These are phyloP conservation scores for Brachyhypopomus gauderio DNA, from an alignment of 2,113 vertebrate species.

Conservation along the genomic window DNA sequence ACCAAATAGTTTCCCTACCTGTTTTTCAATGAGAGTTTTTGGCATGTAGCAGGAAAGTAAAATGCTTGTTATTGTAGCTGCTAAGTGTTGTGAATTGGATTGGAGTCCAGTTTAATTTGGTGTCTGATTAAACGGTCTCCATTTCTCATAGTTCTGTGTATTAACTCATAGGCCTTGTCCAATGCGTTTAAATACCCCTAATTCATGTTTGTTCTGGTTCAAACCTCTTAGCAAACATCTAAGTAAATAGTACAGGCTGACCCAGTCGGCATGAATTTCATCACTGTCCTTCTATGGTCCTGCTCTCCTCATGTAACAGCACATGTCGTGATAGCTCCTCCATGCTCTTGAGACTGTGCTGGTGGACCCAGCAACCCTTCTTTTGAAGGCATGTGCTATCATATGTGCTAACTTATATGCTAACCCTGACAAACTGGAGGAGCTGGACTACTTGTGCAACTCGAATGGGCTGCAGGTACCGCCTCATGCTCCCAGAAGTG, in stretches of 20 bases:
- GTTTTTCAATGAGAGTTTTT: slow-evolving; percentile 64
- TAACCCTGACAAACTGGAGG: background rate
- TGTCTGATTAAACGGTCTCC: background rate
- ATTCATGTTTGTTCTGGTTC: too few relatives aligned
- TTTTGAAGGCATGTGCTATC: too few relatives aligned
- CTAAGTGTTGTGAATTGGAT: background rate
- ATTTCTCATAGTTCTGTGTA: too few relatives aligned
- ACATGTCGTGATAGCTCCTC: background rate
- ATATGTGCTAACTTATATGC: background rate
- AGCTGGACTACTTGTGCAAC: background rate
- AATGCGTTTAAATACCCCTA: too few relatives aligned
- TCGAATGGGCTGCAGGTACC: background rate
- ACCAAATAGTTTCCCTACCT: slow-evolving; percentile 15
- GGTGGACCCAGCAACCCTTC: slow-evolving; percentile 6
- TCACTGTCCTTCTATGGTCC: background rate
- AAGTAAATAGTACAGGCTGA: too few relatives aligned
- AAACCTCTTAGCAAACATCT: too few relatives aligned
- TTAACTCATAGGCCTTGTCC: too few relatives aligned
- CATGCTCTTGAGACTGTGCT: background rate
- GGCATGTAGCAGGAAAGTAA: slow-evolving; percentile 78
- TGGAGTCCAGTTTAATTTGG: background rate
- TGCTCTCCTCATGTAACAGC: background rate
- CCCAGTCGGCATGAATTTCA: too few relatives aligned
- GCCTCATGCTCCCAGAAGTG: background rate
- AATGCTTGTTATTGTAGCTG: slow-evolving; percentile 24